Evolutionary conservation across 2,113 vertebrate species (phyloP), one percentile per base, ranked within the genome.

Genomic region (Hemichromis elongatus): DNA sequence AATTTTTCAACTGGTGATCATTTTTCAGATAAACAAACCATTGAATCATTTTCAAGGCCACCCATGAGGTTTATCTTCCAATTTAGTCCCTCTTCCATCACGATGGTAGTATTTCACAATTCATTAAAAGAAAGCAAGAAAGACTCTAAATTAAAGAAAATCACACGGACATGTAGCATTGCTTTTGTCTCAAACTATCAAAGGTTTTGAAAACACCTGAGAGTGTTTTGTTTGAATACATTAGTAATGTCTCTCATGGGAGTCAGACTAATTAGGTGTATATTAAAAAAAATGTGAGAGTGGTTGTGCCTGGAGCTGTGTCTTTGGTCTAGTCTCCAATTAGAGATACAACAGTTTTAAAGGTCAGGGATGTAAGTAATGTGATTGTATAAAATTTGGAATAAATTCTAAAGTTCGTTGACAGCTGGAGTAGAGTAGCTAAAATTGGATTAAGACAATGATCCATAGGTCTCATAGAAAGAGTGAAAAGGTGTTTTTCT

Each of bases 401-500:
- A 83, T 47, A 66, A 84, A 86, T 86, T 12, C 53, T 86, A 80
- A 86, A 88, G 87, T 33, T 52, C 88, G 73, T 30, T 84, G 80
- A 70, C 68, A 83, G 42, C 55, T 42, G 40, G 80, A 82, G 52
- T 8, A 42, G 54, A 81, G 18, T 21, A 63, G 45, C 82, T 89
- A 89, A 87, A 88, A 88, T 87, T 91, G 91, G 82, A 89, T 88
- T 4, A 79, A 84, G 33, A 87, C 82, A 87, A 70, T 14, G 47
- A 80, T 56, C 47, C 55, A 55, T 47, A 40, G 77, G 59, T 86
- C 54, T 82, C 53, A 85, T 37, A 86, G 87, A 85, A 81, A 75
- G 50, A 61, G 79, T 77, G 79, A 52, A 92, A 86, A 68, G 86
- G 79, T 10, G 61, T 35, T 21, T 80, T 78, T 73, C 12, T 70